Base-by-base conservation (phyloP, 2,797 vertebrate genomes). In the Chrysolophus pictus region DNA sequence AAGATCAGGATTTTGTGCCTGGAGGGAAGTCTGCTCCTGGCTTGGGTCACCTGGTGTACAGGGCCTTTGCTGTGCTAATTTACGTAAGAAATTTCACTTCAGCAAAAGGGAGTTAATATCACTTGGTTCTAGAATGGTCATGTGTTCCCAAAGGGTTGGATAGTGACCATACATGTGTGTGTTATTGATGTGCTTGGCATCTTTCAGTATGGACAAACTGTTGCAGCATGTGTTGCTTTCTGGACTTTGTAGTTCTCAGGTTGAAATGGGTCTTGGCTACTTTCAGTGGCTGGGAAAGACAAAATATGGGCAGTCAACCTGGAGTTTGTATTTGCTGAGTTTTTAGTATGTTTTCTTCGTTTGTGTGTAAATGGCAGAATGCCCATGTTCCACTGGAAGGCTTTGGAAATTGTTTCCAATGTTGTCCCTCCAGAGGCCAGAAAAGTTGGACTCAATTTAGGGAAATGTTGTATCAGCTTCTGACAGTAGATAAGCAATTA, bases 281-380 rank as follows among this genome's bases (percentile, higher is more conserved):
- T 91, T 53, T 94, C 84, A 44, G 8, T 35, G 68, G 17, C 72
- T 74, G 21, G 62, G 65, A 89, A 84, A 85, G 65, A 46, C 2
- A 73, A 93, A 91, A 83, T 73, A 23, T 0, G 6, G 21, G 44
- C 74, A 58, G 41, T 91, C 22, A 79, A 85, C 87, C 75, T 94
- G 87, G 69, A 83, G 47, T 79, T 94, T 82, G 77, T 82, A 63
- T 90, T 90, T 90, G 29, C 39, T 73, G 18, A 37, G 22, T 56
- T 84, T 79, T 80, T 33, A 62, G 33, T 69, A 22, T 80, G 58
- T 59, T 87, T 92, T 96, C 69, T 85, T 74, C 62, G 71, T 91
- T 84, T 76, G 16, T 37, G 15, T 1, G 0, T 67, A 82, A 64
- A 91, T 89, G 82, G 75, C 87, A 92, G 62, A 77, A 67, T 35